Evolutionary conservation across 1,140 invertebrate species (phyloP).

Genomic region (Dendroctonus valens): DNA sequence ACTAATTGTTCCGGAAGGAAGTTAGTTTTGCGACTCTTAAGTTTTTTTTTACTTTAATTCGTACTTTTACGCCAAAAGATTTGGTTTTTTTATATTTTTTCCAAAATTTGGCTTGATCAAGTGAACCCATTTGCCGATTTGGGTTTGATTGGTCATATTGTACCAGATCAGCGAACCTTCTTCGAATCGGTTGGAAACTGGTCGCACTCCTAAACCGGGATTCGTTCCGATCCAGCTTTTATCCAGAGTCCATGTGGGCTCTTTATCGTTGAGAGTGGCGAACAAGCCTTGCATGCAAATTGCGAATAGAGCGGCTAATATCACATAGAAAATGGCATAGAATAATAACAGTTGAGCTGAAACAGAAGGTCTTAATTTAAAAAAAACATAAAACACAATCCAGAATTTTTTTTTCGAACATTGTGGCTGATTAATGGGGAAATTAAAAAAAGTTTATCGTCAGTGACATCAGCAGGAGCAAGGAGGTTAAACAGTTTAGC

Average conservation of each 20-base stretch:
- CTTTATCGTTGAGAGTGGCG: conserved; percentile 64
- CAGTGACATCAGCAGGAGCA: too few relatives aligned
- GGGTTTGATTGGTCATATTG: conserved; percentile 61
- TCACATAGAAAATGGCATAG: conserved; percentile 82
- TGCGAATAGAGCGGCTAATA: conserved; percentile 74
- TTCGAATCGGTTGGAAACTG: conserved; percentile 69
- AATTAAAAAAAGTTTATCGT: too few relatives aligned
- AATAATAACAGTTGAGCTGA: conserved; percentile 76
- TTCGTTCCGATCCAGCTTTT: conserved; percentile 82
- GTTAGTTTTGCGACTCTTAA: background rate
- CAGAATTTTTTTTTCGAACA: too few relatives aligned
- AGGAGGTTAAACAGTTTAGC: too few relatives aligned
- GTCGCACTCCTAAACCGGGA: conserved; percentile 88
- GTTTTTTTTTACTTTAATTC: background rate
- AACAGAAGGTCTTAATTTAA: conserved; percentile 25
- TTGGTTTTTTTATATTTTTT: too few relatives aligned
- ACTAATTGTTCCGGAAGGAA: background rate
- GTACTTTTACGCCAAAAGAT: too few relatives aligned
- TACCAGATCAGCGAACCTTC: conserved; percentile 86
- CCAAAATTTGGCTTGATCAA: conserved; percentile 53
- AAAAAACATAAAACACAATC: too few relatives aligned
- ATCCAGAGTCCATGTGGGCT: conserved; percentile 70
- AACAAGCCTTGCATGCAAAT: conserved; percentile 80
- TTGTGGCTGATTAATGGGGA: too few relatives aligned
- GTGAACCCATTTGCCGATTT: conserved; percentile 66